Evolutionary conservation across 2,113 vertebrate species (phyloP).

Genomic region (Todiramphus saurophagus): DNA sequence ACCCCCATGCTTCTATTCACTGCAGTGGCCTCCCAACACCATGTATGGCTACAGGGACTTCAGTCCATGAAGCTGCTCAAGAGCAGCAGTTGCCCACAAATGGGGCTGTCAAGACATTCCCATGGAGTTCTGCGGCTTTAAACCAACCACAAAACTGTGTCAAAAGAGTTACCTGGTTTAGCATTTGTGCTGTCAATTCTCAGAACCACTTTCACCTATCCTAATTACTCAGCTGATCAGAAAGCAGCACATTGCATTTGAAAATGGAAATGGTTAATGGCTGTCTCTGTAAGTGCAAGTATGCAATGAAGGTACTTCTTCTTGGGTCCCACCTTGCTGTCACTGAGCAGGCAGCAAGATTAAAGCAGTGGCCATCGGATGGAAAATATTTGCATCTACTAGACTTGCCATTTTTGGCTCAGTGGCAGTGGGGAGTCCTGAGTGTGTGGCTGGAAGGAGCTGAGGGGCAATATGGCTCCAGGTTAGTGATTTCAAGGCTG

Average conservation of each 20-base stretch:
- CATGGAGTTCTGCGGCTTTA: rapidly evolving
- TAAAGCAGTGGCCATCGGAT: rapidly evolving
- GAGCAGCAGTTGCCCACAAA: not conserved
- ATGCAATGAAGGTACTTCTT: not conserved
- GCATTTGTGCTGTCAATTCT: not conserved
- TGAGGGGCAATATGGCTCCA: not conserved
- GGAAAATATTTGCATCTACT: not conserved
- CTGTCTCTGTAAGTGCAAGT: not conserved
- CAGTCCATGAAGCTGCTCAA: not conserved
- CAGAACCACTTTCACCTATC: not conserved
- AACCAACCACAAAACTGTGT: not conserved
- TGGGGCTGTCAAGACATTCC: not conserved
- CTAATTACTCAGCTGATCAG: not conserved
- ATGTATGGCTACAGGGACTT: not conserved
- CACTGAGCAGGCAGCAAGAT: not conserved
- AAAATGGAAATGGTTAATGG: not conserved
- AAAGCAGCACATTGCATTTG: not conserved
- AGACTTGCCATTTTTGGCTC: not conserved
- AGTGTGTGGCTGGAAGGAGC: not conserved
- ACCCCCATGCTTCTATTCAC: not conserved
- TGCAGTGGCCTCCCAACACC: not conserved
- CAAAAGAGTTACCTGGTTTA: not conserved
- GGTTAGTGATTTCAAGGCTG: not conserved
- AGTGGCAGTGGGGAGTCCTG: not conserved
- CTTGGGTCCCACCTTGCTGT: not conserved